A percentile compares a stretch with the other conserved stretches of the same genome.
Conservation (phyloP, 2,797 vertebrate species). For the Mallotus villosus region DNA sequence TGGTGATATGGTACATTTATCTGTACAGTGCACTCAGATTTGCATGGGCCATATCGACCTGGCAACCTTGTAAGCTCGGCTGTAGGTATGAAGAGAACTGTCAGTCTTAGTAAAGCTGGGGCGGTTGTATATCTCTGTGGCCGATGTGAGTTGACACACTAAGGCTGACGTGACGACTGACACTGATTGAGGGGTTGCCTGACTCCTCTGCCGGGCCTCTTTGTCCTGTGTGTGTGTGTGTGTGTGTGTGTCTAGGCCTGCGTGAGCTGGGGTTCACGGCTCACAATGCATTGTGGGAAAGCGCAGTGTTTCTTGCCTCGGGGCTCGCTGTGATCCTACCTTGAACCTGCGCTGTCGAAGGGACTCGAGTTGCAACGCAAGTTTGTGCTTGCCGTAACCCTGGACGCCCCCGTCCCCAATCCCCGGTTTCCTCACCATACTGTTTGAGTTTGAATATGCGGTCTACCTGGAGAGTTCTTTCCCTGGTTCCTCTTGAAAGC, state of each 20-base stretch:
- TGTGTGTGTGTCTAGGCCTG: constrained; percentile 29
- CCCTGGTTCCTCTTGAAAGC: constrained; percentile 69
- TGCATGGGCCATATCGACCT: background rate
- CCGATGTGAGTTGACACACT: constrained; percentile 38
- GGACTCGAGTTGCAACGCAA: constrained; percentile 65
- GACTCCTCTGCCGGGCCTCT: constrained; percentile 43
- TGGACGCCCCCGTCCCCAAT: constrained; percentile 51
- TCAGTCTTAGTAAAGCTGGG: background rate
- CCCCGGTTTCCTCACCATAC: constrained; percentile 58
- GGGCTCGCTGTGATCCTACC: constrained; percentile 68
- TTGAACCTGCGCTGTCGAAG: constrained; percentile 76
- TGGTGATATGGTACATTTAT: background rate
- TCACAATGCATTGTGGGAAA: constrained; percentile 52
- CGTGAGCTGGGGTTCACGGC: constrained; percentile 46
- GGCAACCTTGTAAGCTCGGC: background rate
- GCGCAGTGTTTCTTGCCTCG: constrained; percentile 57
- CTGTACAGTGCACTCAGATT: background rate
- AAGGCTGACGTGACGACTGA: constrained; percentile 33
- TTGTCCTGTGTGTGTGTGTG: constrained; percentile 45
- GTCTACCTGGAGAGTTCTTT: constrained; percentile 72
- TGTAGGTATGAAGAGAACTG: background rate
- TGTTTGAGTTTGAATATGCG: constrained; percentile 73
- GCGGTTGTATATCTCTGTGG: constrained; percentile 6
- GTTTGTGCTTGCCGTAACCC: constrained; percentile 74
- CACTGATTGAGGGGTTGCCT: constrained; percentile 50